These are phyloP conservation scores for Natator depressus DNA, from an alignment of 2,113 vertebrate genomes.

Conservation along the genomic window DNA sequence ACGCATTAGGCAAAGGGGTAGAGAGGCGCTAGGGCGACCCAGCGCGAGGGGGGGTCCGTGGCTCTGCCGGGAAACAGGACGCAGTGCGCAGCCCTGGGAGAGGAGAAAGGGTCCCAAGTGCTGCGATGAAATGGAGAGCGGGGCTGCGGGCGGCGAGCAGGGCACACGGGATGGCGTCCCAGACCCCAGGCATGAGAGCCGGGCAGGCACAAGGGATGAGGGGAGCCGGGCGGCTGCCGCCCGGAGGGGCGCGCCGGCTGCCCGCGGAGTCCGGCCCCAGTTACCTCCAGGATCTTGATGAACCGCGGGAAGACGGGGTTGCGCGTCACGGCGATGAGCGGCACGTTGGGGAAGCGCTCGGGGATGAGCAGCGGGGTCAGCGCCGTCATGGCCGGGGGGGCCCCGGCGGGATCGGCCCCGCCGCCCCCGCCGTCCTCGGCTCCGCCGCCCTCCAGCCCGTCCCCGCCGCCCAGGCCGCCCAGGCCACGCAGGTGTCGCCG, in stretches of 20 bases:
- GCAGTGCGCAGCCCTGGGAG: too few relatives aligned
- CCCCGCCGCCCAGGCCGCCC: slow-evolving; percentile 71
- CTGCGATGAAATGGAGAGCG: too few relatives aligned
- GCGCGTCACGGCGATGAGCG: slow-evolving; percentile 91
- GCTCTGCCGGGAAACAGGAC: too few relatives aligned
- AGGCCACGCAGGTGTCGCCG: slow-evolving; percentile 46
- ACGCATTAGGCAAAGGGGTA: neutral
- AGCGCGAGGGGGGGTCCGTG: too few relatives aligned
- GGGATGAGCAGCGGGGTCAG: slow-evolving; percentile 93
- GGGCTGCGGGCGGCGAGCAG: too few relatives aligned
- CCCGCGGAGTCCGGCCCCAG: neutral
- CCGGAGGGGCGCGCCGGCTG: neutral
- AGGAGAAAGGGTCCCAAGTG: too few relatives aligned
- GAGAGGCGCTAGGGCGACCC: too few relatives aligned
- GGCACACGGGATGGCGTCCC: too few relatives aligned
- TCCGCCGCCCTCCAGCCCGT: slow-evolving; percentile 74
- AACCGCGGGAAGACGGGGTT: slow-evolving; percentile 97
- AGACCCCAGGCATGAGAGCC: neutral
- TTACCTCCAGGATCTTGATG: slow-evolving; percentile 98
- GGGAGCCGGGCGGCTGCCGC: too few relatives aligned
- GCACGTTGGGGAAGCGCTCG: slow-evolving; percentile 93
- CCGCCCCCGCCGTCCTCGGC: slow-evolving; percentile 34
- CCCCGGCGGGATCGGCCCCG: slow-evolving; percentile 56
- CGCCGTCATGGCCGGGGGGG: slow-evolving; percentile 86
- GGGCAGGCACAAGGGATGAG: too few relatives aligned